These are phyloP conservation scores for Zeugodacus cucurbitae DNA, from an alignment of 1,140 invertebrate species.

Conservation along the genomic window DNA sequence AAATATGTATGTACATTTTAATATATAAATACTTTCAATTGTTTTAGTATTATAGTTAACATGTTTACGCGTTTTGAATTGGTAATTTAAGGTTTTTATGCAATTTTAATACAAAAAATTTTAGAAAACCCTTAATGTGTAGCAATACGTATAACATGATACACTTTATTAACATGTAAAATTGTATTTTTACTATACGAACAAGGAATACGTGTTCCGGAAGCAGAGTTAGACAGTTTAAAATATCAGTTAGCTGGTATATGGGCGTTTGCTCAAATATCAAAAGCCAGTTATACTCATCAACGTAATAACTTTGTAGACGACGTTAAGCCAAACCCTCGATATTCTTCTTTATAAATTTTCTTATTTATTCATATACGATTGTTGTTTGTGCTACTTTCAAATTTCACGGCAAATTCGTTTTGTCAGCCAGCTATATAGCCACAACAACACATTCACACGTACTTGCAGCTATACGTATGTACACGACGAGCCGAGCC, in stretches of 20 bases:
- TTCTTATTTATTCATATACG: too few species aligned
- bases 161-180: background rate
- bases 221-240: background rate
- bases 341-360: background rate
- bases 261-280: background rate
- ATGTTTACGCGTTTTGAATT: background rate
- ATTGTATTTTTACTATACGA: background rate
- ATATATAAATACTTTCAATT: background rate
- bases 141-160: background rate
- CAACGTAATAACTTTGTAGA: background rate
- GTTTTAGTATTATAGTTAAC: background rate
- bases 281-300: background rate
- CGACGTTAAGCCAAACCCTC: background rate
- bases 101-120: background rate
- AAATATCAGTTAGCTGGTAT: background rate
- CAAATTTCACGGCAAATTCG: background rate
- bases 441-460: conserved; percentile 30
- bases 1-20: background rate
- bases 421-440: conserved; percentile 20
- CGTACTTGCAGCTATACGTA: background rate
- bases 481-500: background rate
- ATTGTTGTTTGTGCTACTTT: background rate
- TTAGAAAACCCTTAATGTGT: background rate
- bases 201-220: background rate
- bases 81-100: background rate